A percentile compares a stretch with the other conserved stretches of the same genome.
Evolutionary conservation across 1,140 invertebrate genomes (phyloP).

Genomic region (Chironomus striatipennis): DNA sequence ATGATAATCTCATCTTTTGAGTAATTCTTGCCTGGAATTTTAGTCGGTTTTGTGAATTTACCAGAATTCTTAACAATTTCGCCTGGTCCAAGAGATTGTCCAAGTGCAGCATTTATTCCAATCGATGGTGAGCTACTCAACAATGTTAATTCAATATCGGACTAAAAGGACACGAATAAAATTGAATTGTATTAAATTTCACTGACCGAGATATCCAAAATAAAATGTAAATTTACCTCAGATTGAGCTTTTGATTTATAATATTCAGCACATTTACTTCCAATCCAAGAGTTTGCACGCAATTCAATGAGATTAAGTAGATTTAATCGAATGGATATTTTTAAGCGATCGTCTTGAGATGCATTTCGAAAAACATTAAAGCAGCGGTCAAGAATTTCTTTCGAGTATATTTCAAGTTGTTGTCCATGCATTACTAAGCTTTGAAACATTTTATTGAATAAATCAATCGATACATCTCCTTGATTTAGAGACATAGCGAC

Average conservation of each 20-base stretch:
- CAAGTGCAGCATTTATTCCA: constrained; percentile 37
- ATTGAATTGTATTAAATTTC: background rate
- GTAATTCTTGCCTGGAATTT: constrained; percentile 83
- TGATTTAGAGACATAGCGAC: constrained; percentile 57
- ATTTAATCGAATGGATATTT: constrained; percentile 69
- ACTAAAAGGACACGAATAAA: background rate
- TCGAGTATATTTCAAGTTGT: constrained; percentile 63
- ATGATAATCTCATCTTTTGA: constrained; percentile 91
- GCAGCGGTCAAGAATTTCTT: constrained; percentile 55
- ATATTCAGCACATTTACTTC: constrained; percentile 56
- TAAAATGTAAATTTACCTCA: background rate
- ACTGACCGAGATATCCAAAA: no score
- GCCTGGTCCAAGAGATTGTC: constrained; percentile 58
- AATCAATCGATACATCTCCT: constrained; percentile 37
- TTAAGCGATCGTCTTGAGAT: constrained; percentile 71
- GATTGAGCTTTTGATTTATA: background rate
- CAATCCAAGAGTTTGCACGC: constrained; percentile 68
- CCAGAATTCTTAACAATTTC: constrained; percentile 80
- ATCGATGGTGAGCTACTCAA: constrained; percentile 40
- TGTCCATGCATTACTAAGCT: constrained; percentile 63
- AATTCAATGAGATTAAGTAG: constrained; percentile 82
- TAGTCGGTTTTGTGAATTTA: constrained; percentile 78
- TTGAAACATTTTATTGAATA: constrained; percentile 50
- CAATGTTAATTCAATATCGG: constrained; percentile 30
- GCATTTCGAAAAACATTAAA: constrained; percentile 72